Evolutionary conservation across 2,888 invertebrate genomes (phyloP), one percentile per base, ranked within the genome.

Genomic region (Rhogogaster chlorosoma): DNA sequence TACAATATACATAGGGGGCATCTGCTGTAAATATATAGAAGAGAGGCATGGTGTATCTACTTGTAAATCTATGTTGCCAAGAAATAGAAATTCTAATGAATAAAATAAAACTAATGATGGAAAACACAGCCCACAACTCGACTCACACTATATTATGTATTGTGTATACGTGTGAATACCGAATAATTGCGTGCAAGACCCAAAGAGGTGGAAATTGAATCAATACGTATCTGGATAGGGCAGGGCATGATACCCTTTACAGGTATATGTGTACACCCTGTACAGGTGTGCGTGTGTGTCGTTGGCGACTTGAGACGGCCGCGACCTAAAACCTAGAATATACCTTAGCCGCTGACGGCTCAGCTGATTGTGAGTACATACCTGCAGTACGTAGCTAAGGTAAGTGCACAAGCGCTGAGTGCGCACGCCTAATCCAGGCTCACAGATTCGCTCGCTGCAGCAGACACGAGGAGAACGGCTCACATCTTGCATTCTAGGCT

Each of bases 401-500:
- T 61, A 18, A 83, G 61, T 73, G 75, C 42, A 75, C 36, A 45
- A 70, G 67, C 26, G 49, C 64, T 73, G 73, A 82, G 38, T 22
- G 15, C 49, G 15, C 26, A 78, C 71, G 61, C 45, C 32, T 49
- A 82, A 67, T 42, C 36, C 53, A 71, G 45, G 36, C 83, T 77
- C 83, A 38, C 70, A 45, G 49, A 64, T 61, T 80, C 32, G 45
- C 73, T 71, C 38, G 12, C 53, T 45, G 42, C 29, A 49, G 42
- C 42, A 57, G 36, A 49, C 71, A 10, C 53, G 49, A 57, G 38
- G 73, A 70, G 61, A 49, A 42, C 84, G 89, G 91, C 91, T 92
- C 92, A 91, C 92, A 92, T 93, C 93, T 83, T 70, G 92, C 93
- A 93, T 93, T 93, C 93, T 93, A 93, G 93, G 93, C 93, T 93